phyloP scores from a whole-genome alignment of 2,797 vertebrate species.

The Phylloscopus collybita region DNA sequence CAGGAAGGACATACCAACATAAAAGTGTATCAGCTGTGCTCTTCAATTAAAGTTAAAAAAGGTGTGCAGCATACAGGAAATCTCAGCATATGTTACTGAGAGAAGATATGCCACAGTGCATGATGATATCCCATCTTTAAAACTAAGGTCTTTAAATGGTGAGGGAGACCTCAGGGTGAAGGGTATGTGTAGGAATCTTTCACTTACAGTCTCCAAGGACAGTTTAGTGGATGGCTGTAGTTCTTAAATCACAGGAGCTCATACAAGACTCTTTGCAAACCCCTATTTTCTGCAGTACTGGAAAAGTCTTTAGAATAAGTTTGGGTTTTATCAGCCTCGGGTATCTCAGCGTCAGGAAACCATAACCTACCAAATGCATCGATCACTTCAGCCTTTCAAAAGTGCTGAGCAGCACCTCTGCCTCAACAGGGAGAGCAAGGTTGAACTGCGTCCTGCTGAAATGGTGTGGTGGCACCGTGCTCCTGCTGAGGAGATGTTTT shows the following conservation, averaged over 20 bases:
- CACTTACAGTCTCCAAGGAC: not conserved
- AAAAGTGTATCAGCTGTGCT: not conserved
- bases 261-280: not conserved
- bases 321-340: not conserved
- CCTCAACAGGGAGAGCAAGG: not conserved
- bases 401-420: not conserved
- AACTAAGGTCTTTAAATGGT: not conserved
- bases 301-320: not conserved
- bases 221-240: not conserved
- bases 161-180: not conserved
- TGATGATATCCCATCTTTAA: not conserved
- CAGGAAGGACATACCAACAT: not conserved
- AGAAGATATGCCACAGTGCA: not conserved
- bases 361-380: not conserved
- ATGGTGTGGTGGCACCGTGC: not conserved
- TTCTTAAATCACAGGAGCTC: not conserved
- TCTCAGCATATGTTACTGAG: not conserved
- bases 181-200: not conserved
- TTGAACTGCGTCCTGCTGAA: not conserved
- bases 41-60: not conserved
- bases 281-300: not conserved
- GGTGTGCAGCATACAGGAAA: not conserved
- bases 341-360: not conserved
- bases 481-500: not conserved
- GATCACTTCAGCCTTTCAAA: not conserved